phyloP scores from a whole-genome alignment of 2,888 invertebrate species.

The Mesoligia furuncula region DNA sequence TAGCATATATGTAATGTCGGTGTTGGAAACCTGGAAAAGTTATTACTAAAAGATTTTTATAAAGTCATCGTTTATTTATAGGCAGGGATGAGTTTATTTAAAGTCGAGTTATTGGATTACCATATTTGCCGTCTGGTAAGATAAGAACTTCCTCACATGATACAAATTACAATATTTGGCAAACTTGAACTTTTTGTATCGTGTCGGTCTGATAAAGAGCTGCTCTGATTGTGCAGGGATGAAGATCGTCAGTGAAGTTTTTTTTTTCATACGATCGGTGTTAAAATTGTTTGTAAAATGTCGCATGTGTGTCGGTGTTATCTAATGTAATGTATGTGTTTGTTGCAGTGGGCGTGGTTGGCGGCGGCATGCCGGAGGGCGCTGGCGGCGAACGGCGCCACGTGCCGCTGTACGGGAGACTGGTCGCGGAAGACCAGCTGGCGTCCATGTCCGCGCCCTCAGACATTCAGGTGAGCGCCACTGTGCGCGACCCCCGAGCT shows the following conservation, averaged over 20 bases:
- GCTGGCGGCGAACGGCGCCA: conserved; percentile 91
- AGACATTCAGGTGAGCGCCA: conserved; percentile 92
- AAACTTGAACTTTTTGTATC: conserved; percentile 1
- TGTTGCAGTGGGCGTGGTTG: conserved; percentile 88
- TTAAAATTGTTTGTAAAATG: background rate
- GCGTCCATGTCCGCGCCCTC: conserved; percentile 91
- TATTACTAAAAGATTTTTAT: conserved; percentile 17
- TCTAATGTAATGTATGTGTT: conserved; percentile 49
- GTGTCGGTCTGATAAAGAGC: background rate
- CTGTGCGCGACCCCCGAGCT: conserved; percentile 89
- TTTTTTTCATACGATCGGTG: background rate
- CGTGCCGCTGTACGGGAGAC: conserved; percentile 96
- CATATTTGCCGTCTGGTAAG: conserved; percentile 27
- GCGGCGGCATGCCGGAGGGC: conserved; percentile 86
- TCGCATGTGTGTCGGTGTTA: background rate
- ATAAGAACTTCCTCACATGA: conserved; percentile 17
- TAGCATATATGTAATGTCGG: conserved; percentile 9
- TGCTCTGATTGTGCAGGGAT: conserved; percentile 13
- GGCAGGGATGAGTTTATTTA: conserved; percentile 27
- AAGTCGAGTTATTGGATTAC: conserved; percentile 36
- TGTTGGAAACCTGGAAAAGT: conserved; percentile 4
- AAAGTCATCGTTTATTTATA: conserved; percentile 29
- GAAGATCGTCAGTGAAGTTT: background rate
- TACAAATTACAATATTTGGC: conserved; percentile 15
- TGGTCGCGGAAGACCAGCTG: conserved; percentile 97